Evolutionary conservation across 2,113 vertebrate species (phyloP), one percentile per base, ranked within the genome.

Genomic region (Mellivora capensis): DNA sequence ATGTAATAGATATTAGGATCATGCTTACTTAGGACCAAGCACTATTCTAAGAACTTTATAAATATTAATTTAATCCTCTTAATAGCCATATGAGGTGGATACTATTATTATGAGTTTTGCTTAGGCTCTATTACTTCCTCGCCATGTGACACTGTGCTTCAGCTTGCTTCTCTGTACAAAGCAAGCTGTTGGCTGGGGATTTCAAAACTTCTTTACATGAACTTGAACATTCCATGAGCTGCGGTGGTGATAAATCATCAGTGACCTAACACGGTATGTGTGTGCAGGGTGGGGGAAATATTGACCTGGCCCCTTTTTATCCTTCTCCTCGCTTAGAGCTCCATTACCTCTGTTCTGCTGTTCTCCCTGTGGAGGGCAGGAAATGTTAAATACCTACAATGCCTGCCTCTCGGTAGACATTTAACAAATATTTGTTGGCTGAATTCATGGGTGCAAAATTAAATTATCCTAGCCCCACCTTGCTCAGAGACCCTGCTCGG

Each of bases 391-490:
- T 72, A 87, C 96, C 47, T 62, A 64, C 9, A 88, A 44, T 85
- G 13, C 29, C 87, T 85, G 29, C 21, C 3, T 79, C 27, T 86
- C 49, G 82, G 6, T 14, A 71, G 17, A 80, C 85, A 37, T 49
- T 87, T 71, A 64, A 80, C 23, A 97, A 88, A 67, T 91, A 94
- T 27, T 90, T 93, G 5, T 79, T 83, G 39, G 90, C 11, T 42
- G 44, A 61, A 87, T 44, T 49, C 47, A 84, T 62, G 3, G 88
- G 44, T 90, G 8, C 69, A 93, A 94, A 92, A 17, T 52, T 72
- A 34, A 92, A 74, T 21, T 83, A 79, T 83, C 39, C 44, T 37
- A 49, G 37, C 52, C 4, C 4, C 27, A 44, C 47, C 37, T 83
- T 76, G 59, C 57, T 94, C 80, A 80, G 18, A 94, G 72, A 74